Base-by-base conservation (phyloP, 2,797 vertebrate genomes). In the Karalla daura region DNA sequence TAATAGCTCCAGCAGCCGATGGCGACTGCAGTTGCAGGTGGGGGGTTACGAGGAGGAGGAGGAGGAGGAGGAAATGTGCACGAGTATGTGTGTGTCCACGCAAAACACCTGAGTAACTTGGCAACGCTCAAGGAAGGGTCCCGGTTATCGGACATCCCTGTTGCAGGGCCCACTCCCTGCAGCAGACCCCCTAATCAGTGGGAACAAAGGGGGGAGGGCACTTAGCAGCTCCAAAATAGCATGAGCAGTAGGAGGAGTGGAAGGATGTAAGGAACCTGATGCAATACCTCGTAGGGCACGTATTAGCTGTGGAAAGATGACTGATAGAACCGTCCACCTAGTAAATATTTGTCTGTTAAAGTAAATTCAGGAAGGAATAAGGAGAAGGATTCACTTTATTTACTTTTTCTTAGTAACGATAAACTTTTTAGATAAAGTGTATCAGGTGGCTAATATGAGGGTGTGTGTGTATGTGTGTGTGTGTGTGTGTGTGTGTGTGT, bases 231-330 rank as follows among this genome's bases (percentile, higher is more conserved):
- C 89, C 66, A 86, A 92, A 93, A 93, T 93, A 94, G 88, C 70
- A 80, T 5, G 23, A 64, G 46, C 65, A 75, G 79, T 60, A 86
- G 86, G 75, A 86, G 75, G 75, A 78, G 60, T 78, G 80, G 84
- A 85, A 91, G 93, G 92, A 93, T 92, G 88, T 79, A 75, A 70
- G 70, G 74, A 85, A 78, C 79, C 77, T 86, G 81, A 78, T 76
- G 67, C 76, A 83, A 84, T 68, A 63, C 49, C 44, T 74, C 27
- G 17, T 33, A 41, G 44, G 53, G 64, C 76, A 65, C 47, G 44
- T 59, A 74, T 73, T 39, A 49, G 62, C 66, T 68, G 28, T 49
- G 15, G 59, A 44, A 33, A 40, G 65, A 60, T 39, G 21, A 46
- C 27, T 45, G 21, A 40, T 76, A 33, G 58, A 56, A 62, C 41